Conservation (phyloP, 1,140 invertebrate genomes). For the Meloidogyne chitwoodi region DNA sequence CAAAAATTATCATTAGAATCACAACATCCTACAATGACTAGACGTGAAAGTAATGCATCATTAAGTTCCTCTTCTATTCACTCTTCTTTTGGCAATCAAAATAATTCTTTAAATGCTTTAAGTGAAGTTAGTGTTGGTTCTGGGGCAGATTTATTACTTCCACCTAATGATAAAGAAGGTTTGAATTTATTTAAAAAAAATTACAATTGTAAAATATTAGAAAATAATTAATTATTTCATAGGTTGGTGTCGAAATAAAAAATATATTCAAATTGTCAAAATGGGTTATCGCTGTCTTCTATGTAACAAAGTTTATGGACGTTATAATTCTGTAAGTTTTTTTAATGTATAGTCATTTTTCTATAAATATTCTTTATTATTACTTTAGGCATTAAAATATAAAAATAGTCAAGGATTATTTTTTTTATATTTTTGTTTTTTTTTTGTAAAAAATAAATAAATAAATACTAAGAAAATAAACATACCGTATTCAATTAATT, state of each 20-base stretch:
- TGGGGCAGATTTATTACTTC: constrained; percentile 44
- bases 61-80: background rate
- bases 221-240: background rate
- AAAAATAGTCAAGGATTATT: too few relatives aligned
- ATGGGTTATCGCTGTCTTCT: constrained; percentile 49
- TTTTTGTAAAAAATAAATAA: background rate
- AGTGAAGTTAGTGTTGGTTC: background rate
- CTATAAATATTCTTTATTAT: background rate
- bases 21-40: background rate
- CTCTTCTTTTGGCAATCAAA: constrained; percentile 3
- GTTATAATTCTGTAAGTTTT: constrained; percentile 51
- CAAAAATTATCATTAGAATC: background rate
- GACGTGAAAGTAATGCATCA: background rate
- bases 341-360: too few relatives aligned
- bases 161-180: constrained; percentile 55
- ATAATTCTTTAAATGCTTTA: background rate
- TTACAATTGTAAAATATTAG: background rate
- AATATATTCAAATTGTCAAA: constrained; percentile 55
- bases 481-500: background rate
- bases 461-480: background rate
- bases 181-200: background rate
- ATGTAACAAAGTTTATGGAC: constrained; percentile 59
- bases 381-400: too few relatives aligned
- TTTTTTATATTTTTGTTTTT: too few relatives aligned
- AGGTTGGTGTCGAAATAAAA: constrained; percentile 59